These are phyloP conservation scores for Neodiprion pinetum DNA, from an alignment of 1,140 invertebrate species.

Conservation along the genomic window DNA sequence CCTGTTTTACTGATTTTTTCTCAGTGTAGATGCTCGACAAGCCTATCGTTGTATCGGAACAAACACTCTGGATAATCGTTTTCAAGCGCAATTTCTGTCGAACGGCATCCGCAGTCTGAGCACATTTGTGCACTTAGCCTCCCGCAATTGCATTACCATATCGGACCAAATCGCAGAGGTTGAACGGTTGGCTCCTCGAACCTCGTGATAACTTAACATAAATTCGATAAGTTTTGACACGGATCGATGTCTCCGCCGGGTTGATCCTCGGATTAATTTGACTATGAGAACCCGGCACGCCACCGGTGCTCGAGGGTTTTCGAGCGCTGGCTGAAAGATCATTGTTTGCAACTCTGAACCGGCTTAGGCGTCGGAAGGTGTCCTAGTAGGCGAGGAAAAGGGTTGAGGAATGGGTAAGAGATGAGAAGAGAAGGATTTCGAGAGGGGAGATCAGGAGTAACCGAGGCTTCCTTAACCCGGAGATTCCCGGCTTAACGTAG, in stretches of 20 bases:
- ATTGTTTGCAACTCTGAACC: conserved; percentile 2
- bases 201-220: background rate
- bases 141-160: no score
- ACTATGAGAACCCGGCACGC: background rate
- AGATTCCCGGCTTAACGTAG: conserved; percentile 21
- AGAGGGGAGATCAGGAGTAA: conserved; percentile 36
- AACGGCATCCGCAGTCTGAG: no score
- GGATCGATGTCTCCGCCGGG: background rate
- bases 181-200: background rate
- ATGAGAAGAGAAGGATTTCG: conserved; percentile 29
- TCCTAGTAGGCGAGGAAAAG: background rate
- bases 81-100: no score
- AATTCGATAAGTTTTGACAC: background rate
- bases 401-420: conserved; percentile 19
- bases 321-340: background rate
- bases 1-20: no score
- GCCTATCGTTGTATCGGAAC: no score
- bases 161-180: no score
- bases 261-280: background rate
- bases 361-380: background rate
- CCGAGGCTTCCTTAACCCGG: background rate
- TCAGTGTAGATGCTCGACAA: no score
- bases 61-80: no score
- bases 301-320: background rate
- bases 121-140: no score